These are phyloP conservation scores for Hippasteria phrygiana DNA, from an alignment of 53 echinoderm and acorn worm species.

Conservation along the genomic window DNA sequence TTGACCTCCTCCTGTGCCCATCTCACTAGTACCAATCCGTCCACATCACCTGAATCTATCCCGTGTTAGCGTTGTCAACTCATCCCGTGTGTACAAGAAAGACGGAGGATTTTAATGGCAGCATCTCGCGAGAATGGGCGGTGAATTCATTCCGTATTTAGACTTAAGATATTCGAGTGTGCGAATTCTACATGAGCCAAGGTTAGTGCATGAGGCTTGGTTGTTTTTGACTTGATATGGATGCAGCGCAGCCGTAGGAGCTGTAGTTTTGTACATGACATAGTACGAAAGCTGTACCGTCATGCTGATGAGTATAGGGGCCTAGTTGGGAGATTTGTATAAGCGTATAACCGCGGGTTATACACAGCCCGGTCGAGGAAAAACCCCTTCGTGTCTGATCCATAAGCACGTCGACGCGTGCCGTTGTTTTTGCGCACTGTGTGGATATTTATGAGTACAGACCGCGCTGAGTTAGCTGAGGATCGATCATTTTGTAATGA, in stretches of 20 bases:
- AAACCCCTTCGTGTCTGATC: not conserved
- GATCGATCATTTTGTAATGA: conserved; percentile 34
- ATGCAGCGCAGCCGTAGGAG: not conserved
- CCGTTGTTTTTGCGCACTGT: not conserved
- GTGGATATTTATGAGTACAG: conserved; percentile 21
- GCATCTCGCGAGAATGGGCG: not conserved
- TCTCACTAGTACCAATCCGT: not conserved
- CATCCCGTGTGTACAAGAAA: not conserved
- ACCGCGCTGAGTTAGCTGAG: not conserved
- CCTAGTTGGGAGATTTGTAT: not conserved
- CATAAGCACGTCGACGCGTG: conserved; percentile 6
- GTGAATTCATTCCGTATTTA: not conserved
- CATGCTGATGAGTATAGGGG: not conserved
- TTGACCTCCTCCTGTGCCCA: conserved; percentile 5
- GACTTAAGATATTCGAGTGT: not conserved
- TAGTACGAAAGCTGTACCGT: not conserved
- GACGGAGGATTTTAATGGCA: not conserved
- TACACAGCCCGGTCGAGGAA: not conserved
- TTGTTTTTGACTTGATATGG: not conserved
- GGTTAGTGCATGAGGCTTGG: not conserved
- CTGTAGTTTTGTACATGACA: not conserved
- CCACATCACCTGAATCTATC: not conserved
- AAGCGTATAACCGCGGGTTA: not conserved
- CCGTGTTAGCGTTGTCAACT: not conserved
- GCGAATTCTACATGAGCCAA: not conserved